Base-by-base conservation (phyloP, 2,888 invertebrate genomes). In the Pimpla rufipes region DNA sequence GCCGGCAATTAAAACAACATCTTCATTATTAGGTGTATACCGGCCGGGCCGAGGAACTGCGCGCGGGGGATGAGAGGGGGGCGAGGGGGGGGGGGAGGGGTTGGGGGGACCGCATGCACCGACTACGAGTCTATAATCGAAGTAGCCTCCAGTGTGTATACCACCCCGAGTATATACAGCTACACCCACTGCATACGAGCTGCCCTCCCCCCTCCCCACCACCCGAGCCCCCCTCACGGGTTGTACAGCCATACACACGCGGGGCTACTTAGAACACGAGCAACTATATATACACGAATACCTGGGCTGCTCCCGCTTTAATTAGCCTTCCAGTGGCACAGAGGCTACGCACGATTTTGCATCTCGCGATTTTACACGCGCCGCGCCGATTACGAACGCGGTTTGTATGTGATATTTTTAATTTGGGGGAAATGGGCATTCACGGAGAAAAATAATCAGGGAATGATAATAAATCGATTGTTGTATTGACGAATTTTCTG, bases 1-100 rank as follows among this genome's bases (percentile, higher is more conserved):
- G 91, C 90, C 89, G 87, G 92, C 93, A 93, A 93, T 93, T 93
- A 93, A 93, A 92, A 90, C 91, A 90, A 93, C 93, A 93, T 93
- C 93, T 93, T 93, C 92, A 93, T 93, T 93, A 93, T 92, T 91
- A 91, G 91, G 89, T 90, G 90, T 89, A 89, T 89, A 88, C 55
- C 83, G 79, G 70, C 74, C 35, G 59, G 10, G 37, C 57, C 1
- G 42, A 40, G 18, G 47, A n/a, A 18, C 29, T 8, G 40, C n/a
- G 47, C n/a, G 47, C 45, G 55, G 47, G 29, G 29, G 29, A 29
- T 29, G 29, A 29, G 29, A 29, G 81, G 85, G 75, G 77, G 78
- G 29, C 5, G 66, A 78, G 62, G 80, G 74, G n/a, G 29, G 42
- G 37, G 42, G 87, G 83, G 86, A 82, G 85, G 75, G 77, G 78